Evolutionary conservation across 2,113 vertebrate genomes (phyloP).

Genomic region (western clawed frog (Xenopus tropicalis)): DNA sequence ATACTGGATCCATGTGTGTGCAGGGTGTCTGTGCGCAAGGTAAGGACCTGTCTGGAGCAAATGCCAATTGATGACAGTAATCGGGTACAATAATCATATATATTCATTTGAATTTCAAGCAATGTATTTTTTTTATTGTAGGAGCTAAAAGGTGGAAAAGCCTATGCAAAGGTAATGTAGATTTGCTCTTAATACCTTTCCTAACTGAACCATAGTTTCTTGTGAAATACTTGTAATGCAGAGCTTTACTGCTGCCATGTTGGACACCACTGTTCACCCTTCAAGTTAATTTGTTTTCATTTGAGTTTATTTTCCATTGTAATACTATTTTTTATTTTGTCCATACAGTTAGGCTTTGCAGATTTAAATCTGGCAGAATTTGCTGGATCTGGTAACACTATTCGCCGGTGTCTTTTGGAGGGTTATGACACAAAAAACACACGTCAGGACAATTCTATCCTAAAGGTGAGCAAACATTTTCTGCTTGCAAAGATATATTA

Average conservation of each 20-base stretch:
- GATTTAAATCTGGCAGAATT: constrained; percentile 95
- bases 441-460: constrained; percentile 96
- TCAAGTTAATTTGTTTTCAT: no score
- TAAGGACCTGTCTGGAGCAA: constrained; percentile 46
- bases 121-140: constrained; percentile 55
- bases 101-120: not conserved
- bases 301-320: no score
- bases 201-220: no score
- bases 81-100: no score
- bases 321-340: constrained; percentile 47
- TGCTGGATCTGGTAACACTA: constrained; percentile 89
- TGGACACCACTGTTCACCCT: no score
- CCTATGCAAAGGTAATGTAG: constrained; percentile 84
- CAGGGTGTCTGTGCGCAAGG: constrained; percentile 92
- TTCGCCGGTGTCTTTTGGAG: constrained; percentile 88
- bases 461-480: constrained; percentile 75
- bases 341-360: constrained; percentile 89
- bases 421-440: constrained; percentile 96
- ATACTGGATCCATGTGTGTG: constrained; percentile 86
- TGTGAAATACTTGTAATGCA: no score
- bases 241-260: no score
- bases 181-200: no score
- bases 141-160: constrained; percentile 94
- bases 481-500: no score
- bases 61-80: no score